Evolutionary conservation across 1,140 invertebrate species (phyloP).

Genomic region (Drosophila baimaii): DNA sequence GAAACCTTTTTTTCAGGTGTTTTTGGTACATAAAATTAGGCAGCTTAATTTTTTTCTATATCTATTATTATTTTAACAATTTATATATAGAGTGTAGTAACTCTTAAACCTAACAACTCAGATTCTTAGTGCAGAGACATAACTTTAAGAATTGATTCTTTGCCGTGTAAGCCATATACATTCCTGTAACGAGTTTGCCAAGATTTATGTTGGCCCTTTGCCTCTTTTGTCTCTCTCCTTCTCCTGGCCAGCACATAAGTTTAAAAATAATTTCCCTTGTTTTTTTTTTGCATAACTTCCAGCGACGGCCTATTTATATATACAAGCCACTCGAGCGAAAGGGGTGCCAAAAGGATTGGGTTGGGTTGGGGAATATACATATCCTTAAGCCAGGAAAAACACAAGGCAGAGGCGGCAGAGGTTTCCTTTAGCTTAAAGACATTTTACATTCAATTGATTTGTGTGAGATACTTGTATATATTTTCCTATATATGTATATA

Average conservation of each 20-base stretch:
- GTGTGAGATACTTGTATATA: neutral
- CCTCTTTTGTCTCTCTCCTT: neutral
- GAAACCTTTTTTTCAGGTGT: neutral
- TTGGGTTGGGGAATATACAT: neutral
- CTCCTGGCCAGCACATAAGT: slow-evolving; percentile 15
- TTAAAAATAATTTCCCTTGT: slow-evolving; percentile 45
- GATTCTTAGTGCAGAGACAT: neutral
- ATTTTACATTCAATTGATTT: slow-evolving; percentile 20
- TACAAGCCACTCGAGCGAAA: slow-evolving; percentile 34
- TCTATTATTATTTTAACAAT: too few species aligned
- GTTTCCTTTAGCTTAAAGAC: neutral
- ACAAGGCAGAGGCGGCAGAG: neutral
- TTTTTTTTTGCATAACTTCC: slow-evolving; percentile 45
- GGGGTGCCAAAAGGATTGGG: slow-evolving; percentile 4
- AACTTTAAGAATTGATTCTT: neutral
- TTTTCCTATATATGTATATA: neutral
- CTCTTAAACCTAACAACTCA: too few species aligned
- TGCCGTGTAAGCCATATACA: neutral
- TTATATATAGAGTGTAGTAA: too few species aligned
- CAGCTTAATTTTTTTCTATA: too few species aligned
- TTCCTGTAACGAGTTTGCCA: slow-evolving; percentile 27
- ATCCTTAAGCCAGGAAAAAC: slow-evolving; percentile 9
- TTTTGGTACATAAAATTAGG: too few species aligned
- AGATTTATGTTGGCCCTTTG: slow-evolving; percentile 32
- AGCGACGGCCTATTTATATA: slow-evolving; percentile 53